Evolutionary conservation across 2,797 vertebrate species (phyloP), one percentile per base, ranked within the genome.

Genomic region (Capromys pilorides): DNA sequence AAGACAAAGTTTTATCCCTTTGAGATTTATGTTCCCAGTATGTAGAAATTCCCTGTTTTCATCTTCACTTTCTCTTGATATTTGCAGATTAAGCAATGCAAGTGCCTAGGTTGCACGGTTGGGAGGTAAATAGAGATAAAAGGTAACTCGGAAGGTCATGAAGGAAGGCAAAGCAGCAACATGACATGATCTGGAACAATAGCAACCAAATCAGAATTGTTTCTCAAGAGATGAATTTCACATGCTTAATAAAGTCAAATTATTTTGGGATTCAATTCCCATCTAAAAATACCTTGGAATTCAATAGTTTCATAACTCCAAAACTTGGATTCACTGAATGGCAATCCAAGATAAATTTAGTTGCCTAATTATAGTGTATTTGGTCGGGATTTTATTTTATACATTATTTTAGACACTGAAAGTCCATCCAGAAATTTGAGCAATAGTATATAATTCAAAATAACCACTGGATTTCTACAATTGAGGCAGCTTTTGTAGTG

Each of bases 201-300:
- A 12, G 91, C 84, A 95, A 61, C n/a, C 64, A 90, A 69, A 80
- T 26, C 41, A 90, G 89, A 85, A 90, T 64, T 92, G 57, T 85
- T 94, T 95, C 91, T 93, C 91, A 88, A 94, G 84, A 91, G 92
- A 85, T 33, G 66, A n/a, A 33, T 88, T 64, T 82, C 82, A 93
- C 73, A 82, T 95, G 31, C 89, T 97, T 95, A 84, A 94, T 67
- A 90, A 92, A 81, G 91, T 90, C 31, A 73, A 73, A 16, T 13
- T 78, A 16, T 67, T 95, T 92, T 61, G 71, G 77, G 67, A 92
- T 94, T 91, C 91, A 96, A 94, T 96, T 96, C 73, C 87, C 26
- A 73, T 93, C 94, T 96, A 92, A 97, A 97, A 94, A 91, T 96
- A 96, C 57, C 94, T 86, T 96, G 78, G 81, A 94, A 95, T 41